Evolutionary conservation across 2,113 vertebrate species (phyloP).

Genomic region (Rhipidura dahli): DNA sequence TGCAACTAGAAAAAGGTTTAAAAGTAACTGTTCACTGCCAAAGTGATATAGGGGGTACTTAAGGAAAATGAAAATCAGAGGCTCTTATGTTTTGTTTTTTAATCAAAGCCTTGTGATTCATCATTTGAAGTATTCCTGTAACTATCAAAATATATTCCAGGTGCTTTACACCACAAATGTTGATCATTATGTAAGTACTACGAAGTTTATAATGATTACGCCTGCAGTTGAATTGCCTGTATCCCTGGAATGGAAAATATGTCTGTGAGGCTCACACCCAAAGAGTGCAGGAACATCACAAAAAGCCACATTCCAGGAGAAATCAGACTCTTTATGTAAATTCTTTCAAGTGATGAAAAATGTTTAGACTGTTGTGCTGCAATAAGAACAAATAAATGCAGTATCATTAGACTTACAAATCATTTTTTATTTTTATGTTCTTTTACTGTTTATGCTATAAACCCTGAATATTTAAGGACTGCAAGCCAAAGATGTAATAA

Average conservation of each 20-base stretch:
- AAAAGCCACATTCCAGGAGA: not conserved
- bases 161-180: not conserved
- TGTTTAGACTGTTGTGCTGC: not conserved
- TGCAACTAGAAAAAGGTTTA: not conserved
- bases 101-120: constrained; percentile 5
- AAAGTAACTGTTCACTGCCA: not conserved
- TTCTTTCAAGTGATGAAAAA: not conserved
- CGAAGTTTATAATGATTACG: not conserved
- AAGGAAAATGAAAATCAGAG: not conserved
- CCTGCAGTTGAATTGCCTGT: not conserved
- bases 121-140: constrained; percentile 24
- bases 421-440: not conserved
- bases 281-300: not conserved
- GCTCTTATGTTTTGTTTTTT: not conserved
- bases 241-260: not conserved
- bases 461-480: not conserved
- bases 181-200: not conserved
- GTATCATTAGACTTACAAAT: not conserved
- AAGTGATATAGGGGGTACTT: not conserved
- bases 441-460: not conserved
- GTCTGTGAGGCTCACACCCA: not conserved
- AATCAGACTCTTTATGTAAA: not conserved
- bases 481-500: not conserved
- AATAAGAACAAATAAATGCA: not conserved
- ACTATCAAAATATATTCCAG: not conserved